A percentile compares a stretch with the other conserved stretches of the same genome.
phyloP scores from a whole-genome alignment of 2,888 invertebrate genomes.

The Nomada ferruginata region DNA sequence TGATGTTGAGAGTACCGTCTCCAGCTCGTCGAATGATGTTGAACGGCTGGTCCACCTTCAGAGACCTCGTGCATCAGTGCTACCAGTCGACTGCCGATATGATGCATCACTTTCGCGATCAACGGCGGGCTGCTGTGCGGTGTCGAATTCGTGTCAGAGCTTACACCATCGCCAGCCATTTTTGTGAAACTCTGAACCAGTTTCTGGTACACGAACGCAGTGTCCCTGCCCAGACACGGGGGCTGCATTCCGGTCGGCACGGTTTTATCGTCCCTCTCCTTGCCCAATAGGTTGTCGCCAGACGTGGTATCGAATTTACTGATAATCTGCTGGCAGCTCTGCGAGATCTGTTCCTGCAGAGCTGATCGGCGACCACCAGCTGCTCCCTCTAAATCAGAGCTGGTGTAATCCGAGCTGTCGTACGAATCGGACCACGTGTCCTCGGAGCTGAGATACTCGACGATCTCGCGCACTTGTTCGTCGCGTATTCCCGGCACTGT shows the following conservation, averaged over 20 bases:
- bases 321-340: slow-evolving; percentile 94
- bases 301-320: slow-evolving; percentile 90
- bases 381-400: slow-evolving; percentile 92
- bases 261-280: slow-evolving; percentile 63
- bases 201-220: slow-evolving; percentile 94
- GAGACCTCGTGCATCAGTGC: slow-evolving; percentile 97
- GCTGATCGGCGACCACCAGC: slow-evolving; percentile 88
- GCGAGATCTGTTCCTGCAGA: slow-evolving; percentile 93
- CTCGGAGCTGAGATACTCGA: slow-evolving; percentile 95
- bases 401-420: slow-evolving; percentile 96
- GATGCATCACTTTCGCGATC: slow-evolving; percentile 96
- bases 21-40: slow-evolving; percentile 86
- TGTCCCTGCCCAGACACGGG: slow-evolving; percentile 87
- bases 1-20: slow-evolving; percentile 87
- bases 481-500: slow-evolving; percentile 96
- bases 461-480: slow-evolving; percentile 95
- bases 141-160: slow-evolving; percentile 84
- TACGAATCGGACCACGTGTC: slow-evolving; percentile 97
- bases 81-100: slow-evolving; percentile 94
- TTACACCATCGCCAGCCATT: slow-evolving; percentile 87
- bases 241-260: slow-evolving; percentile 84
- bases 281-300: slow-evolving; percentile 61
- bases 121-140: slow-evolving; percentile 91
- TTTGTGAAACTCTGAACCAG: slow-evolving; percentile 93
- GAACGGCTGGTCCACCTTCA: slow-evolving; percentile 86